Percentiles rank a stretch among this genome's conserved stretches.
These are phyloP conservation scores for Spicauda simplicius DNA, from an alignment of 2,888 invertebrate genomes.

Conservation along the genomic window DNA sequence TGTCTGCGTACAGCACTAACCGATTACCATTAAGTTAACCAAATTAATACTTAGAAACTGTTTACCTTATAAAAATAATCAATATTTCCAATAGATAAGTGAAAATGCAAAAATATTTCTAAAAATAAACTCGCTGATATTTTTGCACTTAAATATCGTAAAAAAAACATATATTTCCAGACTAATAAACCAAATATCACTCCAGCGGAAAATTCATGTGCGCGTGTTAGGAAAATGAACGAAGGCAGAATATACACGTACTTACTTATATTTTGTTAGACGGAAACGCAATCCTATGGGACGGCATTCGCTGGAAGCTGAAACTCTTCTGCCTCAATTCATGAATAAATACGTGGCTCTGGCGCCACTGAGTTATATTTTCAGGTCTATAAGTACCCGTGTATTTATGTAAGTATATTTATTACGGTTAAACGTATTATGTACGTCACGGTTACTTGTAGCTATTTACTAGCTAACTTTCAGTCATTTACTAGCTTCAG, in stretches of 20 bases:
- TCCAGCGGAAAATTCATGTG: conserved; percentile 4
- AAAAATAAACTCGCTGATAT: background rate
- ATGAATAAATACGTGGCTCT: conserved; percentile 2
- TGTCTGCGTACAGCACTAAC: no score
- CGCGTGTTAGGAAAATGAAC: conserved; percentile 9
- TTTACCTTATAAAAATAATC: no score
- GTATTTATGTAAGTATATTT: background rate
- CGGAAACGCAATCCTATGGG: conserved; percentile 11
- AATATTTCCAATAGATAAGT: background rate
- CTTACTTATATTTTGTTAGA: conserved; percentile 13
- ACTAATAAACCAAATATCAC: conserved; percentile 6
- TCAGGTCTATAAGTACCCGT: background rate
- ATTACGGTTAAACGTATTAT: background rate
- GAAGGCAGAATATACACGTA: conserved; percentile 2
- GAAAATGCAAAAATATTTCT: background rate
- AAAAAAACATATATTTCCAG: background rate
- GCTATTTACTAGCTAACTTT: no score
- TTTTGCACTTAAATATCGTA: background rate
- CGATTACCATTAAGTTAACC: no score
- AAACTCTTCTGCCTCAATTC: conserved; percentile 3
- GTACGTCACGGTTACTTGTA: background rate
- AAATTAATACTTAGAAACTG: no score
- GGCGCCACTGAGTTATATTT: background rate
- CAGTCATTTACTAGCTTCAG: no score
- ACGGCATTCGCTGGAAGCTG: background rate